Percentiles rank a stretch among this genome's conserved stretches.
These are phyloP conservation scores for Channa striata DNA, from an alignment of 2,797 vertebrate genomes.

Conservation along the genomic window DNA sequence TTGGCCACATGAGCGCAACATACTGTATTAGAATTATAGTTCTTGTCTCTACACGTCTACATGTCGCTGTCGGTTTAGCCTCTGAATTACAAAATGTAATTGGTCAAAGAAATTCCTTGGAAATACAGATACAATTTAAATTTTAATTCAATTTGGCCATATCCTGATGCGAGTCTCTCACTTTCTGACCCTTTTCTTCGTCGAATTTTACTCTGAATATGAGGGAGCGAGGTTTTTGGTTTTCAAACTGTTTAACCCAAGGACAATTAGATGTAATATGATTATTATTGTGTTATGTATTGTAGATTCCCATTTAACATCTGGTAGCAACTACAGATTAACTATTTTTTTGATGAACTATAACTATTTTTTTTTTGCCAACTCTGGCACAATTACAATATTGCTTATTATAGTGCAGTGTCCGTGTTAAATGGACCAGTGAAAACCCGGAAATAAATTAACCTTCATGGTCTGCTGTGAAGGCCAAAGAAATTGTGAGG, in stretches of 20 bases:
- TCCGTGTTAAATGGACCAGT: constrained; percentile 9
- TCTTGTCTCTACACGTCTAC: not conserved
- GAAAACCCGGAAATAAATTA: constrained; percentile 8
- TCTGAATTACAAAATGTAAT: constrained; percentile 1
- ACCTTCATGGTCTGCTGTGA: constrained; percentile 15
- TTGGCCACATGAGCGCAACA: no score
- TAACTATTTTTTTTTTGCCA: not conserved
- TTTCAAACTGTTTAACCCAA: not conserved
- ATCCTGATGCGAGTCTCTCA: not conserved
- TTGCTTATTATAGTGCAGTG: constrained; percentile 13
- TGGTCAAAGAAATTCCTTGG: not conserved
- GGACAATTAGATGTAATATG: not conserved
- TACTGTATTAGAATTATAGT: no score
- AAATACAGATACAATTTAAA: not conserved
- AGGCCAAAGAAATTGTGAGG: not conserved
- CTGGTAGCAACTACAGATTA: constrained; percentile 3
- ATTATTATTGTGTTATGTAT: not conserved
- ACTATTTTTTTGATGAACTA: no score
- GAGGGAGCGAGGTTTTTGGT: not conserved
- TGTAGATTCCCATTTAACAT: constrained; percentile 8
- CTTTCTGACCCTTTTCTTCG: not conserved
- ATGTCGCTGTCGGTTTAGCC: not conserved
- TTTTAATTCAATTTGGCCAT: no score
- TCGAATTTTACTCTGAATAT: no score
- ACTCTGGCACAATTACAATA: not conserved